Evolutionary conservation across 1,140 invertebrate genomes (phyloP).

Genomic region (Leptinotarsa defecta): DNA sequence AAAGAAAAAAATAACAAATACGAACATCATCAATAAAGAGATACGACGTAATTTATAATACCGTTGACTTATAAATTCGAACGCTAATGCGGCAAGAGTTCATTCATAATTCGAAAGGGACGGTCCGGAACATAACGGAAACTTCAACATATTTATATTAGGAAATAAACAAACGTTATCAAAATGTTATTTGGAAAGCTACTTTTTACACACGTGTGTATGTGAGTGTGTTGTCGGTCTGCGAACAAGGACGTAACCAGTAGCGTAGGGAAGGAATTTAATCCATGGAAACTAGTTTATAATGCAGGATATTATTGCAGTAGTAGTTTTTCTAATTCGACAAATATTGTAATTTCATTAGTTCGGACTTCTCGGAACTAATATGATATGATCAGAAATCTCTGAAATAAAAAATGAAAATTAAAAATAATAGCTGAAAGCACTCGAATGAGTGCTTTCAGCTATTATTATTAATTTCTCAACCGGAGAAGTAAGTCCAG

Average conservation of each 20-base stretch:
- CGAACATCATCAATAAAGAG: neutral
- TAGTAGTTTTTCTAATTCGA: too few species aligned
- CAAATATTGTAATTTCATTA: too few species aligned
- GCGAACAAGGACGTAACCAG: neutral
- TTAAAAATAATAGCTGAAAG: too few species aligned
- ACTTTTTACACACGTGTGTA: conserved; percentile 13
- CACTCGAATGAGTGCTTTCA: too few species aligned
- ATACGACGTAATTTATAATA: conserved; percentile 2
- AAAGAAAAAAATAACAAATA: neutral
- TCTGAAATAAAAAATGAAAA: too few species aligned
- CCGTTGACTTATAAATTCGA: conserved; percentile 17
- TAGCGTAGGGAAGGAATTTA: neutral
- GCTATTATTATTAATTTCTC: too few species aligned
- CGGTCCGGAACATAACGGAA: conserved; percentile 10
- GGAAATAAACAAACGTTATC: conserved; percentile 5
- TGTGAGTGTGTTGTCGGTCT: conserved; percentile 3
- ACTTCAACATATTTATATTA: conserved; percentile 4
- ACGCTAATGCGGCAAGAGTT: neutral
- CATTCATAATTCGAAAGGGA: conserved; percentile 21
- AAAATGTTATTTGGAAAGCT: conserved; percentile 19
- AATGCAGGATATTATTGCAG: too few species aligned
- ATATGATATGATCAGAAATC: too few species aligned
- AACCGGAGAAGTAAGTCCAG: too few species aligned
- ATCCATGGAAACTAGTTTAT: too few species aligned
- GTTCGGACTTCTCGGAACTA: too few species aligned